These are phyloP conservation scores for Meleagris gallopavo DNA, from an alignment of 2,113 vertebrate genomes.

Conservation along the genomic window DNA sequence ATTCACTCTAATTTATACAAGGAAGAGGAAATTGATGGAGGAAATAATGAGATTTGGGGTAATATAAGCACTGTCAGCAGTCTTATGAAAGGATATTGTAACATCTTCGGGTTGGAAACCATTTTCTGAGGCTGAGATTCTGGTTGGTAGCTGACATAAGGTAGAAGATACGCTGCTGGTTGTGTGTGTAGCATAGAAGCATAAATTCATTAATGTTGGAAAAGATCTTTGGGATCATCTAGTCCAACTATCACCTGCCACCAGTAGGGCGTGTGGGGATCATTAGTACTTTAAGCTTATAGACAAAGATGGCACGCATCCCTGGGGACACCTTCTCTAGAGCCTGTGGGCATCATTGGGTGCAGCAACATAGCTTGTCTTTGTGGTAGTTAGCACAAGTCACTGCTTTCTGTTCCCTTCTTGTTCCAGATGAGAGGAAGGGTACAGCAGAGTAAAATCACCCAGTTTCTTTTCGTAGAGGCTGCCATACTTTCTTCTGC, in stretches of 20 bases:
- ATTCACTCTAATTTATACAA: constrained; percentile 66
- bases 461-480: neutral
- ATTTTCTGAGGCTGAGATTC: neutral
- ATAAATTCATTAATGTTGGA: too few relatives aligned
- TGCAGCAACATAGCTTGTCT: neutral
- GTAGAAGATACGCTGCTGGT: neutral
- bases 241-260: too few relatives aligned
- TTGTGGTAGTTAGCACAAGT: neutral
- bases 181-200: neutral
- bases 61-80: neutral
- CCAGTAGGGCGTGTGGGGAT: too few relatives aligned
- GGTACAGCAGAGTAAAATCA: neutral
- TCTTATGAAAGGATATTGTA: neutral
- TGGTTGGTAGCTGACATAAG: accelerated
- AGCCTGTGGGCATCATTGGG: neutral
- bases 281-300: neutral
- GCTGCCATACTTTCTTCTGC: neutral
- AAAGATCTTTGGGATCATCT: too few relatives aligned
- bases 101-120: neutral
- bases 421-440: neutral
- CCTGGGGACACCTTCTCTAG: neutral
- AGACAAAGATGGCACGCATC: accelerated
- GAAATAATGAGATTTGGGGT: constrained; percentile 47
- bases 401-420: neutral
- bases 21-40: constrained; percentile 44